A percentile compares a stretch with the other conserved stretches of the same genome.
Conservation (phyloP, 2,113 vertebrate species). For the Chamaetylas fuelleborni region DNA sequence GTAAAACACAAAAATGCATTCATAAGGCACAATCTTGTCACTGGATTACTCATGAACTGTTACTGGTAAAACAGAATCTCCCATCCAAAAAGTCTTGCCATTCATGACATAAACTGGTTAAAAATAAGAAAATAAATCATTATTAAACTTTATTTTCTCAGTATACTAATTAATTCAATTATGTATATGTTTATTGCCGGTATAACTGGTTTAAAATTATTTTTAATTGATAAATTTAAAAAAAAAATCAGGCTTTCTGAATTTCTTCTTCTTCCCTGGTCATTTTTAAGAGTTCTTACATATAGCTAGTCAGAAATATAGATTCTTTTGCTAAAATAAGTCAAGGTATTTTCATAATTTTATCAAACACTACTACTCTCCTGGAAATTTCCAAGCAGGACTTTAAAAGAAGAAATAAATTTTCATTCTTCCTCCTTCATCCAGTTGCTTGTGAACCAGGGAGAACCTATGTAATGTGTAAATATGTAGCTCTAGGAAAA, state of each 20-base stretch:
- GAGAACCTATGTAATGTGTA: neutral
- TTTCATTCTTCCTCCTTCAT: neutral
- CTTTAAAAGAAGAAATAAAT: neutral
- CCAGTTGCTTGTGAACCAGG: neutral
- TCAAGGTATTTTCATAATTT: neutral
- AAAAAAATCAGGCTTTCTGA: neutral
- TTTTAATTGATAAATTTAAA: neutral
- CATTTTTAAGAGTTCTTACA: neutral
- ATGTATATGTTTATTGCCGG: neutral
- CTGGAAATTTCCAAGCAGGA: neutral
- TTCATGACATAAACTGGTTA: conserved; percentile 53
- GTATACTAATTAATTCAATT: neutral
- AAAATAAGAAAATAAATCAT: conserved; percentile 50
- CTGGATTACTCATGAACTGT: conserved; percentile 36
- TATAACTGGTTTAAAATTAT: neutral
- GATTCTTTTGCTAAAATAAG: neutral
- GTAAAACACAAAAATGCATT: conserved; percentile 45
- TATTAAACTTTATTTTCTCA: conserved; percentile 11
- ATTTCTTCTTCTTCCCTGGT: neutral
- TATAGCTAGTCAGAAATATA: neutral
- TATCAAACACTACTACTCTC: neutral
- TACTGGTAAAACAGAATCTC: conserved; percentile 45
- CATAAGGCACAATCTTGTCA: conserved; percentile 30
- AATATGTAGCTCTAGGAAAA: neutral
- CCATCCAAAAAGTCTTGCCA: conserved; percentile 26